Base-by-base conservation (phyloP, 2,888 invertebrate genomes). In the Agonum fuliginosum region DNA sequence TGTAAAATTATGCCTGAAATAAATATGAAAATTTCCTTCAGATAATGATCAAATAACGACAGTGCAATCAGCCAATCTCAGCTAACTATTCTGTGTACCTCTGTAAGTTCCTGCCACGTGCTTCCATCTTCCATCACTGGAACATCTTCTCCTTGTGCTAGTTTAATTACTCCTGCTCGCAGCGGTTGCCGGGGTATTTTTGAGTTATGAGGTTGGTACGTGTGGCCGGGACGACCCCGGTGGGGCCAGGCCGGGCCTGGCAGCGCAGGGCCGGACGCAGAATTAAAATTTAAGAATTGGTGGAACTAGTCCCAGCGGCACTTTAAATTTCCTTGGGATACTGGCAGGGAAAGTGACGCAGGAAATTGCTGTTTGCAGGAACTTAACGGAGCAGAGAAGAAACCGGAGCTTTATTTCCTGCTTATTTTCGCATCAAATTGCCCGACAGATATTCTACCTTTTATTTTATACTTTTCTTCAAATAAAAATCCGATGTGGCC, bases 201-300 rank as follows among this genome's bases (percentile, higher is more conserved):
- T 62, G 58, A 62, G 34, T 62, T 62, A 62, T 62, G 58, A 27
- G 12, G 58, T 14, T 17, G 30, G 58, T 62, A 62, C 58, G 58
- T 67, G 67, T 12, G 37, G 43, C 67, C 17, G 41, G 14, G 37
- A 67, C 37, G 67, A 67, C 41, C 67, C 67, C 41, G 30, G 22
- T 41, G 41, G 43, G 43, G 43, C 30, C 43, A 20, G 69, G 19
- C 17, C 41, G 67, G 37, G 17, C 48, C 48, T 48, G 19, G 0
- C 30, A 48, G 27, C 8, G 27, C 58, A 62, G 58, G 71, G 30
- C 46, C n/a, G 48, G 48, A 30, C 71, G 67, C 30, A n/a, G 71
- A 71, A 71, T 71, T 71, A 71, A 71, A 71, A 71, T 71, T 71
- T 71, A 71, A 71, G 71, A 71, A 71, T 71, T 71, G 71, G 46